These are phyloP conservation scores for Leucopsar rothschildi DNA, from an alignment of 2,113 vertebrate genomes.

Conservation along the genomic window DNA sequence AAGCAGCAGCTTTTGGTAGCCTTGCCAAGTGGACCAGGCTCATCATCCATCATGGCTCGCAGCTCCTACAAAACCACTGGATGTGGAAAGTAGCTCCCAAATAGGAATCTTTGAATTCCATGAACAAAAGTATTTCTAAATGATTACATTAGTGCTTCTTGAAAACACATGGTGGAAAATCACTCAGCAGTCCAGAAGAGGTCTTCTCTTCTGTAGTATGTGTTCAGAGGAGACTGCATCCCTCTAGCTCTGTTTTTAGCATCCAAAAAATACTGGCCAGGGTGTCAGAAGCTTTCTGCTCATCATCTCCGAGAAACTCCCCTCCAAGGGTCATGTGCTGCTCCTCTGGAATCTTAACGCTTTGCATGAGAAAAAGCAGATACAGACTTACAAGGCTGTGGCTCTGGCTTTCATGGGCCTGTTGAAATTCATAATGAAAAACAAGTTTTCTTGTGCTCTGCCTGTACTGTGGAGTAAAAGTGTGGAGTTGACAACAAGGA, in stretches of 20 bases:
- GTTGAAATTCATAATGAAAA: constrained; percentile 41
- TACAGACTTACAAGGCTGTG: neutral
- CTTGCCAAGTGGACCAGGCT: neutral
- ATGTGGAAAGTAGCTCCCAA: constrained; percentile 18
- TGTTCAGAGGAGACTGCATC: neutral
- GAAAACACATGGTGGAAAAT: constrained; percentile 48
- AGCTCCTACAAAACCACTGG: neutral
- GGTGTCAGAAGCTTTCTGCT: constrained; percentile 17
- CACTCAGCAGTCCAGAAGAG: neutral
- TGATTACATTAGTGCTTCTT: constrained; percentile 27
- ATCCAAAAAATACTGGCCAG: neutral
- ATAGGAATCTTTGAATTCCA: constrained; percentile 8
- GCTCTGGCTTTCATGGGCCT: neutral
- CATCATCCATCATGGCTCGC: neutral
- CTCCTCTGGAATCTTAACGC: neutral
- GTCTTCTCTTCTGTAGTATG: neutral
- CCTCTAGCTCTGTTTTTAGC: neutral
- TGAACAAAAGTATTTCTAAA: neutral
- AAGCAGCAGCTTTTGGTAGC: neutral
- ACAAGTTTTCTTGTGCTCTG: neutral
- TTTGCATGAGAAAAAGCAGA: constrained; percentile 36
- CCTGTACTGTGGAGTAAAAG: neutral
- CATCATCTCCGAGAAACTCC: neutral
- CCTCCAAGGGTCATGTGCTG: neutral
- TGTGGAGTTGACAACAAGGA: constrained; percentile 16